Conservation (phyloP, 2,113 vertebrate species). For the Pitta sordida region DNA sequence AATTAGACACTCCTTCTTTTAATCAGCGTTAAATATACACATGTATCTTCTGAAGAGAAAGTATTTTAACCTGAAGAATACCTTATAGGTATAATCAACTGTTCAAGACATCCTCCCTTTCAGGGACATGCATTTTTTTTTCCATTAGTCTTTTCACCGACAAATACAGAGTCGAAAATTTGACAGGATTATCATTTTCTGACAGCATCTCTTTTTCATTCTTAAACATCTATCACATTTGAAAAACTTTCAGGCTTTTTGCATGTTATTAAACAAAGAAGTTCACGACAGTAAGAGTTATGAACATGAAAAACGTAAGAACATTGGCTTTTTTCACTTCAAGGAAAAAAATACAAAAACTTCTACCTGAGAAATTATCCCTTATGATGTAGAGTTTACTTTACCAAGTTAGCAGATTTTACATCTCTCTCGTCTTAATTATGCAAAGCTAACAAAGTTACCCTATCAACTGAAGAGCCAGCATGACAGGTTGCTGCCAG, state of each 20-base stretch:
- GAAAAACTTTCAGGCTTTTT: not conserved
- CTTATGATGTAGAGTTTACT: not conserved
- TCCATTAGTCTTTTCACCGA: not conserved
- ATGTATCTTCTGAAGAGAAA: not conserved
- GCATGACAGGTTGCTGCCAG: not conserved
- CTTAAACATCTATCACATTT: not conserved
- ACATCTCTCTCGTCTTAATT: not conserved
- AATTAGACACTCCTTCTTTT: not conserved
- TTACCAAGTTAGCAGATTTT: not conserved
- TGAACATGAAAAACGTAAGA: not conserved
- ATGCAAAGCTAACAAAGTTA: not conserved
- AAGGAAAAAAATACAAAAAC: not conserved
- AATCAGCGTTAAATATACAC: not conserved
- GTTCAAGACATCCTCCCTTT: not conserved
- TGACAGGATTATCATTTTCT: not conserved
- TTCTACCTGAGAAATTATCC: conserved; percentile 13
- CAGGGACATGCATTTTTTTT: not conserved
- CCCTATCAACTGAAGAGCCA: not conserved
- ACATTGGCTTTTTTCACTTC: not conserved
- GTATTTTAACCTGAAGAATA: conserved; percentile 4
- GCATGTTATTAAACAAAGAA: not conserved
- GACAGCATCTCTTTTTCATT: not conserved
- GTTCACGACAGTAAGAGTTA: not conserved
- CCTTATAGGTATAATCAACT: not conserved
- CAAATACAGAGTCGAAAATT: not conserved